Evolutionary conservation across 2,888 invertebrate species (phyloP), one percentile per base, ranked within the genome.

Genomic region (Drosophila nigritarsus): DNA sequence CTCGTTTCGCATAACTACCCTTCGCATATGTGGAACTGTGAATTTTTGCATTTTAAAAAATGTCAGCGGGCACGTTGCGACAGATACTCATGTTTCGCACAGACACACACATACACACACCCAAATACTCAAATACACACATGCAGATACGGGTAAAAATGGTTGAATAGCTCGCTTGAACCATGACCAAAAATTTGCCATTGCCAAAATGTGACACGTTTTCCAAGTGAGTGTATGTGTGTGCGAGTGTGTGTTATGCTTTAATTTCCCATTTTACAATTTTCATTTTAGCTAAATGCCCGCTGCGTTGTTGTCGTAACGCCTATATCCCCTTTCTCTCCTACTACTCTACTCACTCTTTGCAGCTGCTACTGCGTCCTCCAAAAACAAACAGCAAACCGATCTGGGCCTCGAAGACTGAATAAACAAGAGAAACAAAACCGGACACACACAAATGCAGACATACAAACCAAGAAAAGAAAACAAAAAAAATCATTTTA

Each of bases 341-440:
- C 59, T n/a, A 7, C 49, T 18, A 13, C 15, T 9, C 13, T 6
- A 4, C 13, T 18, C 20, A 38, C n/a, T 18, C 20, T 30, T 13
- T 50, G 29, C 29, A 40, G 67, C 49, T 53, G 42, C 30, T n/a
- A 29, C 40, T 53, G 45, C 51, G 51, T 42, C 55, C 49, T 48
- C 53, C 55, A 67, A 82, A 38, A 75, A 64, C 71, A 78, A 83
- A 83, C 75, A 83, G 67, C 62, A 69, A 73, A 71, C 55, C 66
- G 63, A 84, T 82, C 74, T 70, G 68, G 50, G 63, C 72, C 66
- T 67, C 80, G 69, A 50, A 83, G 81, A 80, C 89, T 86, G 83
- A 85, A 85, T 86, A 86, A 88, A 88, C 89, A 85, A 70, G 59
- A 62, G 65, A 71, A 72, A 78, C 70, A 71, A 83, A 88, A 83